A percentile compares a stretch with the other conserved stretches of the same genome.
These are phyloP conservation scores for Euplexia lucipara DNA, from an alignment of 2,888 invertebrate genomes.

Conservation along the genomic window DNA sequence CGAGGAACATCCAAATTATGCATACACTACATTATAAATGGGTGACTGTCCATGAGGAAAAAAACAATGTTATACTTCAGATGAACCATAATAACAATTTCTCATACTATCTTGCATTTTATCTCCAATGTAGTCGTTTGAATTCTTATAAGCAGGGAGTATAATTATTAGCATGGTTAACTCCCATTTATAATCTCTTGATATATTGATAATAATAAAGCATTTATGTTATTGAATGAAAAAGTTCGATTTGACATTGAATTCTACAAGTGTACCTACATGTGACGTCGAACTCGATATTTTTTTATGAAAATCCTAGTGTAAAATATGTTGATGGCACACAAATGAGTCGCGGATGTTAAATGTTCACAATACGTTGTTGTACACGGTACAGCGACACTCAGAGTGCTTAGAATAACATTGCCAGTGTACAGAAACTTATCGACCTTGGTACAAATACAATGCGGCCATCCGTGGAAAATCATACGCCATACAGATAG, in stretches of 20 bases:
- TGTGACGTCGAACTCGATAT: not conserved
- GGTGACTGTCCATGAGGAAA: constrained; percentile 26
- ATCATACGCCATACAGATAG: not conserved
- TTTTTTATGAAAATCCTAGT: constrained; percentile 8
- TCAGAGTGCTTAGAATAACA: constrained; percentile 22
- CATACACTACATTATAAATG: constrained; percentile 29
- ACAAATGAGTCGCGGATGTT: constrained; percentile 3
- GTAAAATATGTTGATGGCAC: constrained; percentile 8
- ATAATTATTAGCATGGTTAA: not conserved
- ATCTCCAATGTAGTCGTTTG: not conserved
- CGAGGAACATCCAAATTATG: constrained; percentile 15
- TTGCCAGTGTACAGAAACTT: constrained; percentile 6
- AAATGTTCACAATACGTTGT: constrained; percentile 11
- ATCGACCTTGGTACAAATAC: constrained; percentile 12
- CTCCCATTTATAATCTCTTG: not conserved
- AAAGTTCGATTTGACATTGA: constrained; percentile 2
- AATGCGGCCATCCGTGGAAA: not conserved
- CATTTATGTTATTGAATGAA: constrained; percentile 7
- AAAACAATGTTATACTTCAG: constrained; percentile 9
- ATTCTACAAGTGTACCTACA: no score
- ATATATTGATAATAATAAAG: not conserved
- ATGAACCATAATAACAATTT: not conserved
- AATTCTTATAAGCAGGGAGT: not conserved
- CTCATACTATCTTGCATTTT: constrained; percentile 4
- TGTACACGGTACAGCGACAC: constrained; percentile 13